phyloP scores from a whole-genome alignment of 2,888 invertebrate genomes.

The Myopa tessellatipennis region DNA sequence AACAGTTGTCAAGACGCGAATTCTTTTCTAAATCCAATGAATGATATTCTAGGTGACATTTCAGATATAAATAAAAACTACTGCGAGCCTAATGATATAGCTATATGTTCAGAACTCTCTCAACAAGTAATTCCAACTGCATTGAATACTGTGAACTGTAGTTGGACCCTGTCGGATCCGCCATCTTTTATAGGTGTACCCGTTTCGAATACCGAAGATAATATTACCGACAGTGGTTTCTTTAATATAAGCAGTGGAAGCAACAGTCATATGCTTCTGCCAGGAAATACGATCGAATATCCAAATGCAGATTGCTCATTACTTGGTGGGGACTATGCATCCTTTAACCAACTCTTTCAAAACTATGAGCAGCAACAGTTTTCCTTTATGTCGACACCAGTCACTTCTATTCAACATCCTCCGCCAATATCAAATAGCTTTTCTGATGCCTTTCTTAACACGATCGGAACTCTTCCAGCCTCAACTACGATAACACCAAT shows the following conservation, averaged over 20 bases:
- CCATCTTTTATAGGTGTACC: conserved; percentile 7
- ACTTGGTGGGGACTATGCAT: conserved; percentile 28
- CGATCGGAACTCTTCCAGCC: conserved; percentile 34
- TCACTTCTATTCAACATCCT: neutral
- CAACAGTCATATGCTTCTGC: conserved; percentile 13
- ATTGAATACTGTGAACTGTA: neutral
- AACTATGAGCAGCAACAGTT: conserved; percentile 37
- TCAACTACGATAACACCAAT: conserved; percentile 35
- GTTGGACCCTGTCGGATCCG: neutral
- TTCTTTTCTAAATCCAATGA: conserved; percentile 35
- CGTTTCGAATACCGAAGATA: neutral
- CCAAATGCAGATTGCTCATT: conserved; percentile 24
- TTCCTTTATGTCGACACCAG: conserved; percentile 23
- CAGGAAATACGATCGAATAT: conserved; percentile 23
- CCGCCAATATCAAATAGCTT: neutral
- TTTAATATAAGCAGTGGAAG: conserved; percentile 26
- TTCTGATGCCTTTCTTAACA: conserved; percentile 32
- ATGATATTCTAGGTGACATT: conserved; percentile 35
- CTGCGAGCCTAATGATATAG: neutral
- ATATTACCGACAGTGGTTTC: conserved; percentile 24
- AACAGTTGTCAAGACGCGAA: conserved; percentile 27
- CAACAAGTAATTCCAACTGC: neutral
- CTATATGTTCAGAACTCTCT: neutral
- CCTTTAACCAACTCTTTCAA: conserved; percentile 37
- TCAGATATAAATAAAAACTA: conserved; percentile 31